These are phyloP conservation scores for Prunella himalayana DNA, from an alignment of 2,113 vertebrate species.

Conservation along the genomic window DNA sequence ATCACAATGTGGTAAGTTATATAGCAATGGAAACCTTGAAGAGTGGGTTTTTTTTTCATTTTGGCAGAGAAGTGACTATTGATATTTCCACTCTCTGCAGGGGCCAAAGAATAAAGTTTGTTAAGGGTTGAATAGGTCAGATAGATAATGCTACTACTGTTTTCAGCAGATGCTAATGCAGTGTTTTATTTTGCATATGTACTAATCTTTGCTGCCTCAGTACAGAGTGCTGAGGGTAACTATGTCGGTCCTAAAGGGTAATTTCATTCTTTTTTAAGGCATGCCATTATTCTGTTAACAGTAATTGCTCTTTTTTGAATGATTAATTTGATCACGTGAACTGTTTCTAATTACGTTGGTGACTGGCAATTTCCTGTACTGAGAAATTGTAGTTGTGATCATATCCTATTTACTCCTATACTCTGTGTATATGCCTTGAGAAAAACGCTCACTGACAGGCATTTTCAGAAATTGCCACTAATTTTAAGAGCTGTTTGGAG, in stretches of 20 bases:
- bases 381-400: slow-evolving; percentile 25
- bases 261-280: slow-evolving; percentile 63
- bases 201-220: slow-evolving; percentile 53
- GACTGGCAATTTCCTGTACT: slow-evolving; percentile 56
- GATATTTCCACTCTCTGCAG: neutral
- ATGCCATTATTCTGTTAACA: slow-evolving; percentile 57
- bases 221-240: slow-evolving; percentile 23
- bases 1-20: neutral
- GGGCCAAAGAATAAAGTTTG: slow-evolving; percentile 32
- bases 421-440: neutral
- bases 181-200: slow-evolving; percentile 45
- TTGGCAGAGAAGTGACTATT: slow-evolving; percentile 12
- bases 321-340: slow-evolving; percentile 61
- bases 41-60: neutral
- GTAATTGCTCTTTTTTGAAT: slow-evolving; percentile 60
- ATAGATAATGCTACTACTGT: slow-evolving; percentile 54
- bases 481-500: neutral
- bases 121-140: slow-evolving; percentile 35
- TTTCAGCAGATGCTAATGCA: slow-evolving; percentile 24
- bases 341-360: slow-evolving; percentile 60
- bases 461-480: neutral
- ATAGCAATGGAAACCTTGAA: neutral
- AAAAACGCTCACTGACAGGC: neutral
- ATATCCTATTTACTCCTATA: slow-evolving; percentile 18
- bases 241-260: slow-evolving; percentile 39